Conservation (phyloP, 2,888 invertebrate genomes). For the Dryococelus australis region DNA sequence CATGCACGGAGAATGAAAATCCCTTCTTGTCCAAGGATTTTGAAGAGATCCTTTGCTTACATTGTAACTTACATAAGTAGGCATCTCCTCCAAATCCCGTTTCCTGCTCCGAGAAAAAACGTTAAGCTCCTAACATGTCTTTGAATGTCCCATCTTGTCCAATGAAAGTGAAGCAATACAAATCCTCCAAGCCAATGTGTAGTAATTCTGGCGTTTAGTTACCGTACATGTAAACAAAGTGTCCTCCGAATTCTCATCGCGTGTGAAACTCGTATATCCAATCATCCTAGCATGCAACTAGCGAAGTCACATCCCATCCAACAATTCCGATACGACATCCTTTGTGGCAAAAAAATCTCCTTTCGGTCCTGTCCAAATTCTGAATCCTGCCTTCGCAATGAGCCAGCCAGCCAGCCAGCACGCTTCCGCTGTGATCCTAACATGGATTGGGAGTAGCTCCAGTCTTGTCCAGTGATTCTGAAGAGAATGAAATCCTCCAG, state of each 20-base stretch:
- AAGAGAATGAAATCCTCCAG: background rate
- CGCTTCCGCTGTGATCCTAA: background rate
- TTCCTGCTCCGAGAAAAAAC: background rate
- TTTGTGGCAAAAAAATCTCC: background rate
- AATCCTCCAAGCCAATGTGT: background rate
- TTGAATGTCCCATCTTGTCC: background rate
- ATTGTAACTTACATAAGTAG: background rate
- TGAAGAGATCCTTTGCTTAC: background rate
- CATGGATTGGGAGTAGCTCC: slow-evolving; percentile 16
- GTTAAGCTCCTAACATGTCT: background rate
- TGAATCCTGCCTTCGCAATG: too few relatives aligned
- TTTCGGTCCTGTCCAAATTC: background rate
- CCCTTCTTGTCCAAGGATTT: background rate
- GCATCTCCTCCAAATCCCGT: background rate
- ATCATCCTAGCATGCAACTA: background rate
- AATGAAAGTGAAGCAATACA: background rate
- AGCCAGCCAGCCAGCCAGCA: too few relatives aligned
- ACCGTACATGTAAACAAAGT: too few relatives aligned
- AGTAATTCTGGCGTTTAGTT: too few relatives aligned
- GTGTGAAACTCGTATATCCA: background rate
- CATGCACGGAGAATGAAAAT: background rate
- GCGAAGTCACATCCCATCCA: background rate
- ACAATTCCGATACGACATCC: background rate
- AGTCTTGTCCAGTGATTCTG: background rate
- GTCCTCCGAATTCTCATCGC: background rate